Percentiles rank a stretch among this genome's conserved stretches.
These are phyloP conservation scores for Brachionus rotundiformis DNA, from an alignment of 1,140 invertebrate genomes.

Conservation along the genomic window DNA sequence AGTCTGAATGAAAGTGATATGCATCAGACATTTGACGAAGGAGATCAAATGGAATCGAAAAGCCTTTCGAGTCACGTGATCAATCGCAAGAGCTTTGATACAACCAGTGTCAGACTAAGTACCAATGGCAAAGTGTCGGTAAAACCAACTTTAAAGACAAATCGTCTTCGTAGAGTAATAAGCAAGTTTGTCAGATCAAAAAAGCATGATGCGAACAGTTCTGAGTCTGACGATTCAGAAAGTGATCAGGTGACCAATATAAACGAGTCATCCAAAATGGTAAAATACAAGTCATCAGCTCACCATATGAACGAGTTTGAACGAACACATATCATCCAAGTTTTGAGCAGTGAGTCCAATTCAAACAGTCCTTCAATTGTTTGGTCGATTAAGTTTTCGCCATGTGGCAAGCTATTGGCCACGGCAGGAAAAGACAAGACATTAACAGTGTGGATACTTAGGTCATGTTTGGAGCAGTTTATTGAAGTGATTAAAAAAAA, in stretches of 20 bases:
- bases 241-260: neutral
- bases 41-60: neutral
- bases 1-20: neutral
- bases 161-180: neutral
- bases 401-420: constrained; percentile 84
- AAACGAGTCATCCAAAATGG: constrained; percentile 13
- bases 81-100: neutral
- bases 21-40: neutral
- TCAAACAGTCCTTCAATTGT: constrained; percentile 71
- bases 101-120: neutral
- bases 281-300: constrained; percentile 18
- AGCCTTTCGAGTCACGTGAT: neutral
- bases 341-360: neutral
- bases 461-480: constrained; percentile 82
- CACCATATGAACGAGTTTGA: neutral
- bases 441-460: constrained; percentile 87
- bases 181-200: neutral
- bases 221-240: neutral
- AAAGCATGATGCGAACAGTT: neutral
- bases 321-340: neutral
- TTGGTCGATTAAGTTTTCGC: constrained; percentile 98
- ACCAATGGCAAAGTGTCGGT: neutral
- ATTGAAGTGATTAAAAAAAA: constrained; percentile 72
- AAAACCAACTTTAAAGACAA: neutral
- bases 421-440: constrained; percentile 93